A percentile compares a stretch with the other conserved stretches of the same genome.
phyloP scores from a whole-genome alignment of 1,140 invertebrate genomes.

The Cyclina sinensis region DNA sequence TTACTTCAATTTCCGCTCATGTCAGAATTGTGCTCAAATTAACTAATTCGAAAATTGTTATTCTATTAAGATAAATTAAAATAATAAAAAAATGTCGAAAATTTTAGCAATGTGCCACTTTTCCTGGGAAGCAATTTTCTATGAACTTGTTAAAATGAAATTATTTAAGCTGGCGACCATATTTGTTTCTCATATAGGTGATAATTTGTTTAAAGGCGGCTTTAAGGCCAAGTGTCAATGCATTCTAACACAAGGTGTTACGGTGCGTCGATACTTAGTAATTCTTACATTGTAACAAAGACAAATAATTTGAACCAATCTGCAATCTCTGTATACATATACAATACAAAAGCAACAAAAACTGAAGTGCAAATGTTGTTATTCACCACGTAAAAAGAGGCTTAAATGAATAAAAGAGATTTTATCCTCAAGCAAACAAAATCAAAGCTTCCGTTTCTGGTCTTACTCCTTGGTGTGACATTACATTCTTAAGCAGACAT shows the following conservation, averaged over 20 bases:
- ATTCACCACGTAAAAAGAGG: not conserved
- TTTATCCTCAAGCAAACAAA: not conserved
- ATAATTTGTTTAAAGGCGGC: conserved; percentile 33
- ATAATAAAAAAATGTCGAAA: not conserved
- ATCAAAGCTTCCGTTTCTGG: not conserved
- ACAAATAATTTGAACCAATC: conserved; percentile 41
- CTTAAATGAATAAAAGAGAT: not conserved
- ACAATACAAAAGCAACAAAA: not conserved
- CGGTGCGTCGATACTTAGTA: not conserved
- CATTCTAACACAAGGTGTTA: not conserved
- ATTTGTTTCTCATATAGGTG: conserved; percentile 4
- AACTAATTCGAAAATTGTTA: too few species aligned
- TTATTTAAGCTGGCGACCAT: too few species aligned
- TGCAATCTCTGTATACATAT: not conserved
- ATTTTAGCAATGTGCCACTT: not conserved
- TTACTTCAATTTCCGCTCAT: not conserved
- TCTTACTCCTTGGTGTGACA: not conserved
- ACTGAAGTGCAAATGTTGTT: conserved; percentile 9
- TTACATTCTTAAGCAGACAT: too few species aligned
- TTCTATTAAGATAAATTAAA: too few species aligned
- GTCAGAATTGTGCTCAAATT: too few species aligned
- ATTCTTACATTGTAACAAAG: conserved; percentile 18
- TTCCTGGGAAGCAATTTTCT: not conserved
- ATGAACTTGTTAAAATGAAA: not conserved
- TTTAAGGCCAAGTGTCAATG: not conserved